Conservation (phyloP, 1,140 invertebrate genomes). For the Danaus melanippus region DNA sequence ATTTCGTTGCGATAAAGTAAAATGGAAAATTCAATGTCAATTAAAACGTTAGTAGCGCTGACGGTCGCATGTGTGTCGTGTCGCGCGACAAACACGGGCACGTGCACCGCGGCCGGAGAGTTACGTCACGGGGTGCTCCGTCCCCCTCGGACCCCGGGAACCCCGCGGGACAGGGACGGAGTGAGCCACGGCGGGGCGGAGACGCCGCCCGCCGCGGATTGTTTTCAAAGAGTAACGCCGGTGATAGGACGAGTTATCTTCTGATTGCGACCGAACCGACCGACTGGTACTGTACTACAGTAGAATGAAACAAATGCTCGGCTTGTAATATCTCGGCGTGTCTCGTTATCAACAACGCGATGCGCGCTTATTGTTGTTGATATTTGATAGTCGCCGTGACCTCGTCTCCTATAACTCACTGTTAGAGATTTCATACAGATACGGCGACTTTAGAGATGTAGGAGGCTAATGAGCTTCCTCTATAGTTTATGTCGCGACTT, state of each 20-base stretch:
- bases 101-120: conserved; percentile 49
- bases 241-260: conserved; percentile 64
- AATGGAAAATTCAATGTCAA: conserved; percentile 62
- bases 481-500: too few relatives aligned
- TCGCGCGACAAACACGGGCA: conserved; percentile 66
- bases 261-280: conserved; percentile 36
- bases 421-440: too few relatives aligned
- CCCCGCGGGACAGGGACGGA: conserved; percentile 31
- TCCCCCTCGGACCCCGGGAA: conserved; percentile 35
- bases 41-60: conserved; percentile 54
- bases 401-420: conserved; percentile 23
- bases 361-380: conserved; percentile 32
- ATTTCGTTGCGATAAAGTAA: conserved; percentile 35
- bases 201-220: conserved; percentile 50
- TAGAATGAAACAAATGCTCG: conserved; percentile 42
- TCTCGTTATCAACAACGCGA: conserved; percentile 4
- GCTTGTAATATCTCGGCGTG: too few relatives aligned
- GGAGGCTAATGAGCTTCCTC: too few relatives aligned
- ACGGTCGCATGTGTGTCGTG: conserved; percentile 56
- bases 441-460: too few relatives aligned
- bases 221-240: conserved; percentile 53
- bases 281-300: too few relatives aligned
- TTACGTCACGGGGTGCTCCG: conserved; percentile 62
- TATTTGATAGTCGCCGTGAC: conserved; percentile 39
- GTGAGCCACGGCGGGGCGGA: conserved; percentile 33